Conservation (phyloP, 1,140 invertebrate genomes). For the Macrosteles quadrilineatus region DNA sequence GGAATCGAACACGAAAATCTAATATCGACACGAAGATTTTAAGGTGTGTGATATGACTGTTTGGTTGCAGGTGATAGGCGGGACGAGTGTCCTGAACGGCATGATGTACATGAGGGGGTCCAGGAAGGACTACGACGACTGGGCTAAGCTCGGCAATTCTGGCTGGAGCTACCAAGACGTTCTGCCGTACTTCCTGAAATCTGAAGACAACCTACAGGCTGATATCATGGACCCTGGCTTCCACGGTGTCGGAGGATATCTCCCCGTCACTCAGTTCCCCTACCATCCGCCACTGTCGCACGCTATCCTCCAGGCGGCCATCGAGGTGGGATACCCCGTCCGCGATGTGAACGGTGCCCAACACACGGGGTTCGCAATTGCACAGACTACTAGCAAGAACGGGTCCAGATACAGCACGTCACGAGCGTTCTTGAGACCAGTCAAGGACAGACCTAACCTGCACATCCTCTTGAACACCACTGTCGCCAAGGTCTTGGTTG, state of each 20-base stretch:
- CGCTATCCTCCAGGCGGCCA: slow-evolving; percentile 79
- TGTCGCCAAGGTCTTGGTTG: slow-evolving; percentile 70
- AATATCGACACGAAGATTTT: too few species aligned
- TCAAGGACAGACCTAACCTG: slow-evolving; percentile 68
- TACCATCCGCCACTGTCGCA: slow-evolving; percentile 83
- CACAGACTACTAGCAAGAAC: slow-evolving; percentile 84
- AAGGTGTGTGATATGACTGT: too few species aligned
- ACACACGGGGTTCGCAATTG: slow-evolving; percentile 78
- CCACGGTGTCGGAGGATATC: slow-evolving; percentile 73
- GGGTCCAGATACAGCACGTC: slow-evolving; percentile 78
- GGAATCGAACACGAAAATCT: too few species aligned
- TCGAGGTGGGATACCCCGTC: slow-evolving; percentile 76
- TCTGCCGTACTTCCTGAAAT: slow-evolving; percentile 84
- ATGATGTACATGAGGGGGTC: slow-evolving; percentile 97
- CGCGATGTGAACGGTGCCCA: slow-evolving; percentile 83
- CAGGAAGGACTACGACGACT: slow-evolving; percentile 86
- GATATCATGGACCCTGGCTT: slow-evolving; percentile 73
- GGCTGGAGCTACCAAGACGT: slow-evolving; percentile 92
- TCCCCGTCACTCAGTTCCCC: slow-evolving; percentile 80
- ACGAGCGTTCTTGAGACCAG: slow-evolving; percentile 71
- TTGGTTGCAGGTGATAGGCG: slow-evolving; percentile 71
- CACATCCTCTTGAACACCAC: slow-evolving; percentile 76
- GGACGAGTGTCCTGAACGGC: slow-evolving; percentile 92
- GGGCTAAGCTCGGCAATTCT: slow-evolving; percentile 80
- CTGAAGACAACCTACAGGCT: slow-evolving; percentile 76